Conservation (phyloP, 1,140 invertebrate genomes). For the Sminthurinus signatus region DNA sequence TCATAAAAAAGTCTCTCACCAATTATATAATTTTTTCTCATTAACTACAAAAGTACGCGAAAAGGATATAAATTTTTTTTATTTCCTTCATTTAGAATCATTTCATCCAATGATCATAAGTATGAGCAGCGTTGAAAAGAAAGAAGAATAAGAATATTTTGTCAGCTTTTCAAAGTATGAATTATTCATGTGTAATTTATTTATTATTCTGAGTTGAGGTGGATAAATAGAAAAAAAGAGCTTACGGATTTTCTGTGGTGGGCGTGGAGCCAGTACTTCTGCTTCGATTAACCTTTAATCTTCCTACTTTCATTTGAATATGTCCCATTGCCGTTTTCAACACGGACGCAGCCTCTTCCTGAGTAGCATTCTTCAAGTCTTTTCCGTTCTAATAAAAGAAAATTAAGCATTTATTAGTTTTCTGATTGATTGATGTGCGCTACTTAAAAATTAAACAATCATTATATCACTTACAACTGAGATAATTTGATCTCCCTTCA, state of each 20-base stretch:
- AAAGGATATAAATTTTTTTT: too few relatives aligned
- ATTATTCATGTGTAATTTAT: too few relatives aligned
- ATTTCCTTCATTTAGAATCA: too few relatives aligned
- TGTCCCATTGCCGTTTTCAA: slow-evolving; percentile 74
- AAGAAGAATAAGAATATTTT: neutral
- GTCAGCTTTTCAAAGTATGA: too few relatives aligned
- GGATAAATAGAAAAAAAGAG: neutral
- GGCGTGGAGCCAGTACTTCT: slow-evolving; percentile 25
- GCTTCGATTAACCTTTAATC: slow-evolving; percentile 63
- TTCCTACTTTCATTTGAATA: slow-evolving; percentile 68
- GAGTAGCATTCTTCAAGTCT: slow-evolving; percentile 67
- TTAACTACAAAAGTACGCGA: too few relatives aligned
- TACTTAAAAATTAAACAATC: too few relatives aligned
- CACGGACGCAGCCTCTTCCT: slow-evolving; percentile 62
- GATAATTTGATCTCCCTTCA: slow-evolving; percentile 86
- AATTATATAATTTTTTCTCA: too few relatives aligned
- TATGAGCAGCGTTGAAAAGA: neutral
- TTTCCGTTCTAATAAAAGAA: slow-evolving; percentile 59
- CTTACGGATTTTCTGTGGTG: slow-evolving; percentile 27
- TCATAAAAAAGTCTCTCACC: too few relatives aligned
- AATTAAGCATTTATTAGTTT: neutral
- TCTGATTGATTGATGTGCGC: too few relatives aligned
- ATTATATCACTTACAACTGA: too few relatives aligned
- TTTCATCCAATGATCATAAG: neutral
- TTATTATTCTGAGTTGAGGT: too few relatives aligned